Base-by-base conservation (phyloP, 2,797 vertebrate species). In the Propithecus deckenii region DNA sequence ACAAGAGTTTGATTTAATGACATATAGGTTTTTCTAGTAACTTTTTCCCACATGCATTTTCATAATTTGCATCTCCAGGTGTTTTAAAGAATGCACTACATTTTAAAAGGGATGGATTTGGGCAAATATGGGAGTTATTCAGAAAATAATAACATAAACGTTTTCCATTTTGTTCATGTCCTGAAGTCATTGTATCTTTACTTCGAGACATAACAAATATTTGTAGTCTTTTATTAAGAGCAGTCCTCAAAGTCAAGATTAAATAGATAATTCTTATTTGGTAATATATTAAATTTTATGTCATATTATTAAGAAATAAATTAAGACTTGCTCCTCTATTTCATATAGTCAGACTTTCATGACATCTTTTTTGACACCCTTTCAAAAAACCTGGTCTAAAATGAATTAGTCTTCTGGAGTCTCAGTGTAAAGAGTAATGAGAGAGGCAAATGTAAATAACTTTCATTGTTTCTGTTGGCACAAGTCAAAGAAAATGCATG, bases 301-400 rank as follows among this genome's bases (percentile, higher is more conserved):
- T 4, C 5, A 28, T 38, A 81, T 93, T 97, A 79, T 69, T 78
- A 95, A 52, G 48, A 43, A 97, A 95, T 0, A 14, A 92, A 81
- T 93, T 78, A 85, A 79, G 74, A 63, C 14, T 11, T 61, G 52
- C 4, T 91, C 28, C 76, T 90, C 76, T 97, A 86, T 95, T 96
- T 95, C 87, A 79, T 72, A 89, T 76, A 94, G 25, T 69, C 57
- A 94, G 22, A 76, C 38, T 91, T 91, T 93, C 69, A 93, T 10
- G 65, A 48, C 0, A 38, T 59, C 55, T 23, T 57, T 57, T 57
- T 23, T 23, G 55, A 57, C 22, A 57, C n/a, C 38, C 95, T 98
- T 98, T 97, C 94, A 96, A 96, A 97, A 97, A 96, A 86, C 86
- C 59, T 96, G 67, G 1, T 98, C 96, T 98, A 97, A 98, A 98